Conservation (phyloP, 2,797 vertebrate genomes). For the Lutjanus campechanus region DNA sequence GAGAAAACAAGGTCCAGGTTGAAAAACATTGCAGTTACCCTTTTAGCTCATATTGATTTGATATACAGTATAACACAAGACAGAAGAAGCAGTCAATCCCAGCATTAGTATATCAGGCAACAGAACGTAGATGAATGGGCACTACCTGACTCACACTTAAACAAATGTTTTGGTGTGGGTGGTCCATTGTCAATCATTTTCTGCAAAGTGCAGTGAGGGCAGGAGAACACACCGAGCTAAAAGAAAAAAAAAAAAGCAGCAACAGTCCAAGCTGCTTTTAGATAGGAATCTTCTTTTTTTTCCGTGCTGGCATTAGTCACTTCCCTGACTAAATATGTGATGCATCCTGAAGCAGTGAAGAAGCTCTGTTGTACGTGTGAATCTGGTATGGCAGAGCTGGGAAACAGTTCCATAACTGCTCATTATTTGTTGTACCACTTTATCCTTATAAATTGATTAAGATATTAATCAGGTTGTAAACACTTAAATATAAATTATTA, state of each 20-base stretch:
- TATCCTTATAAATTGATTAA: too few relatives aligned
- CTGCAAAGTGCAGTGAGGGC: conserved; percentile 61
- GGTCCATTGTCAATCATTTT: conserved; percentile 74
- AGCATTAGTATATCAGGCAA: conserved; percentile 45
- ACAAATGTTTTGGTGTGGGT: conserved; percentile 70
- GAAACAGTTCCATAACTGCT: conserved; percentile 15
- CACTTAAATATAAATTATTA: too few relatives aligned
- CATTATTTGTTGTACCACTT: conserved; percentile 2
- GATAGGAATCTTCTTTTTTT: conserved; percentile 39
- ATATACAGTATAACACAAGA: conserved; percentile 37
- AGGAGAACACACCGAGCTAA: conserved; percentile 48
- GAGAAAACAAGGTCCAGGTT: too few relatives aligned
- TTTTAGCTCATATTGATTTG: conserved; percentile 33
- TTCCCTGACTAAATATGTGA: conserved; percentile 60
- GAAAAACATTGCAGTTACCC: too few relatives aligned
- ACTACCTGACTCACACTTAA: conserved; percentile 70
- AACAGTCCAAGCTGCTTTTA: conserved; percentile 50
- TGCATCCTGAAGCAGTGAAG: conserved; percentile 34
- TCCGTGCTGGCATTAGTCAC: conserved; percentile 65
- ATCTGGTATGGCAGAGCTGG: neutral
- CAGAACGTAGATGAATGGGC: conserved; percentile 65
- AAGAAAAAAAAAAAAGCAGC: conserved; percentile 34
- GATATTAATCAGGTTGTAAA: too few relatives aligned
- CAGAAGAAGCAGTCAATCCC: conserved; percentile 18
- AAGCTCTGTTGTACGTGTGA: conserved; percentile 28